phyloP scores from a whole-genome alignment of 2,888 invertebrate species.

The Thyatira batis region DNA sequence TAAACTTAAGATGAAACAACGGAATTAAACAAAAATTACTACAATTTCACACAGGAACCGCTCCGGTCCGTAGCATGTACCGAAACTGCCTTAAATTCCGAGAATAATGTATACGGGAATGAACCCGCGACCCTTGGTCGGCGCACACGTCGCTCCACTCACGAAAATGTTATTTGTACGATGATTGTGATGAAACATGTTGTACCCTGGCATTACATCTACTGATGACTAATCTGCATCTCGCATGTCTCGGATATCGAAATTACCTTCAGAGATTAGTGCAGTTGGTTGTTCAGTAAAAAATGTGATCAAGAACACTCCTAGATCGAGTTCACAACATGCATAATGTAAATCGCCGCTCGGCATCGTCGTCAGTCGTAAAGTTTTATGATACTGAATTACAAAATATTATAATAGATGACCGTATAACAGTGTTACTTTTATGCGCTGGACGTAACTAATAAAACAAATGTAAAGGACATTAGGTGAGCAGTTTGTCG shows the following conservation, averaged over 20 bases:
- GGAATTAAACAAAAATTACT: constrained; percentile 20
- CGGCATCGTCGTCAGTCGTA: constrained; percentile 11
- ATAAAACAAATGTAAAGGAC: constrained; percentile 42
- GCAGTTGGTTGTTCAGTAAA: constrained; percentile 10
- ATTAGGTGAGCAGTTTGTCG: constrained; percentile 23
- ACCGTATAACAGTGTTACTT: constrained; percentile 24
- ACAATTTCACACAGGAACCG: constrained; percentile 22
- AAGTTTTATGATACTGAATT: constrained; percentile 22
- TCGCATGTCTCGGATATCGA: constrained; percentile 24
- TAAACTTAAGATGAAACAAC: constrained; percentile 8
- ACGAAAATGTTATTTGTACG: constrained; percentile 59
- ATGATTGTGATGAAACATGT: constrained; percentile 39
- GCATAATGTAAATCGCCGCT: constrained; percentile 7
- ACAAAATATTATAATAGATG: constrained; percentile 42
- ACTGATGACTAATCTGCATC: constrained; percentile 37
- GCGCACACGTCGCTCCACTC: constrained; percentile 43
- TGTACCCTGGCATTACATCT: constrained; percentile 15
- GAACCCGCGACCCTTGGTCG: constrained; percentile 52
- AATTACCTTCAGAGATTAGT: constrained; percentile 11
- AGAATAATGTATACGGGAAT: constrained; percentile 45
- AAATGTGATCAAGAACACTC: constrained; percentile 5
- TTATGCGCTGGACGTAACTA: constrained; percentile 40
- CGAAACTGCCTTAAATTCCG: constrained; percentile 41
- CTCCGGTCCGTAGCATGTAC: constrained; percentile 22
- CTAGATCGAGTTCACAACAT: constrained; percentile 19